Percentiles rank a stretch among this genome's conserved stretches.
Conservation (phyloP, 2,113 vertebrate species). For the Micronycteris hirsuta region DNA sequence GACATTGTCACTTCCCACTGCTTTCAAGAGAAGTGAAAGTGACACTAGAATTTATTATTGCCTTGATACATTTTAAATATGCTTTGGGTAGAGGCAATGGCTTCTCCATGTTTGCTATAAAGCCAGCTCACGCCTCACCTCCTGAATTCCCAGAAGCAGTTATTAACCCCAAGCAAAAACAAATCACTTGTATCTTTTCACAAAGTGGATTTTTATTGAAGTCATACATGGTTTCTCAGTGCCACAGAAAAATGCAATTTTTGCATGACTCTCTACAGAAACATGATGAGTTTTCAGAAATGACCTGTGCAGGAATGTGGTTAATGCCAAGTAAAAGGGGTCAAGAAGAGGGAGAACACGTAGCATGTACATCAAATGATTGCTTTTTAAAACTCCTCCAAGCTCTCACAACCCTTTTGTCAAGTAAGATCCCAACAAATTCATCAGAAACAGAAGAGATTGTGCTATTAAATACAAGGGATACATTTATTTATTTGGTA, state of each 20-base stretch:
- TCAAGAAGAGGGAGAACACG: neutral
- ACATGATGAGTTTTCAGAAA: constrained; percentile 12
- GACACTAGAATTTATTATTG: neutral
- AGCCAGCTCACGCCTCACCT: neutral
- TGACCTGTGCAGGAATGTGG: constrained; percentile 18
- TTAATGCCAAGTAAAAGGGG: neutral
- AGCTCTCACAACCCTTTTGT: neutral
- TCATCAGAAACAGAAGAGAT: neutral
- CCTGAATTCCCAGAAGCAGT: neutral
- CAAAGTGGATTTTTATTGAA: constrained; percentile 62
- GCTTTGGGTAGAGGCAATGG: neutral
- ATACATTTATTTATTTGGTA: neutral
- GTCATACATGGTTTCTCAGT: constrained; percentile 42
- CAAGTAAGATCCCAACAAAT: neutral
- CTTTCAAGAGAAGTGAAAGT: neutral
- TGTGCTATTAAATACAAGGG: constrained; percentile 24
- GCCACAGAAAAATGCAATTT: constrained; percentile 41
- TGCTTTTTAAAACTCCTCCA: neutral
- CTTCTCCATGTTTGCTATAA: neutral
- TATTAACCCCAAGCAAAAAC: constrained; percentile 34
- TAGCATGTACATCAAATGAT: neutral
- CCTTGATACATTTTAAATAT: neutral
- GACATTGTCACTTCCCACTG: neutral
- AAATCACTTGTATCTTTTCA: constrained; percentile 19
- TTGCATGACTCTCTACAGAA: constrained; percentile 9